Evolutionary conservation across 2,888 invertebrate species (phyloP).

Genomic region (Pristionchus exspectatus): DNA sequence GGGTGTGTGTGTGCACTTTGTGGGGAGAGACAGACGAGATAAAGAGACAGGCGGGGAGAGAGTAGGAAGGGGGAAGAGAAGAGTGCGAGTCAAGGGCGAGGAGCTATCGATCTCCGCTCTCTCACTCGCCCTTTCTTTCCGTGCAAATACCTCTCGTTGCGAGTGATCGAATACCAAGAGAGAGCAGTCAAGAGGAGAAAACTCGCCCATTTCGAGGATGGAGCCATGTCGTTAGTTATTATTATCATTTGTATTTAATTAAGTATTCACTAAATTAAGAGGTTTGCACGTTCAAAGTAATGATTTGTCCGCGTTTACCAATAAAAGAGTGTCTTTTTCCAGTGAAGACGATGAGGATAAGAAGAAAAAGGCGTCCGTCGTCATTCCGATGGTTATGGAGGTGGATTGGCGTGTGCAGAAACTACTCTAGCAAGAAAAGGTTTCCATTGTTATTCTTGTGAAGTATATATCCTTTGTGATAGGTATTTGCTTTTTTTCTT

Average conservation of each 20-base stretch:
- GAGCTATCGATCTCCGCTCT: too few species aligned
- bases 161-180: constrained; percentile 65
- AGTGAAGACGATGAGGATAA: constrained; percentile 65
- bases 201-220: constrained; percentile 68
- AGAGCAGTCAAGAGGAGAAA: constrained; percentile 62
- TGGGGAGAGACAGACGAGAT: too few species aligned
- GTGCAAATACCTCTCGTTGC: too few species aligned
- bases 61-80: too few species aligned
- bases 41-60: too few species aligned
- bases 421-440: constrained; percentile 66
- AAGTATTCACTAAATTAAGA: background rate
- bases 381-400: constrained; percentile 69
- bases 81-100: too few species aligned
- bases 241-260: background rate
- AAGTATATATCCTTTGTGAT: background rate
- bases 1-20: too few species aligned
- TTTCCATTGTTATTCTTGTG: background rate
- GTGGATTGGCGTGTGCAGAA: constrained; percentile 69
- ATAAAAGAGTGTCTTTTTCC: constrained; percentile 48
- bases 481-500: too few species aligned
- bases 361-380: constrained; percentile 57
- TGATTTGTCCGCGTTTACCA: background rate
- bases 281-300: background rate
- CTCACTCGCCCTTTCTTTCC: too few species aligned
- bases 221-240: constrained; percentile 61